These are phyloP conservation scores for Campaea margaritaria DNA, from an alignment of 2,888 invertebrate species.

Conservation along the genomic window DNA sequence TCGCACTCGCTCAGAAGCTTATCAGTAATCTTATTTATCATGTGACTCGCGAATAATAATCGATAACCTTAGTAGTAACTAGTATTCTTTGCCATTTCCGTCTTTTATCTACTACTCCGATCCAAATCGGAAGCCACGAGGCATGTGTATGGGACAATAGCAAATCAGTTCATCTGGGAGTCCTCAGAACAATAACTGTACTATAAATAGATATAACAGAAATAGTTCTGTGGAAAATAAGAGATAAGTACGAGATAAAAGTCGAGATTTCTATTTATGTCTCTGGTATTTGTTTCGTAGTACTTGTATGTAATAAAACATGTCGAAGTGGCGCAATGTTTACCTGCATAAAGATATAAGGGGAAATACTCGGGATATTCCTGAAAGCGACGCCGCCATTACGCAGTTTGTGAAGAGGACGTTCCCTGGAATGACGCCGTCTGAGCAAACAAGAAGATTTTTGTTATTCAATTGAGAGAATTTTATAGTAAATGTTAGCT, in stretches of 20 bases:
- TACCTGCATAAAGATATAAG: constrained; percentile 2
- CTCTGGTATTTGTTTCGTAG: constrained; percentile 36
- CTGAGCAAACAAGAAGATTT: no score
- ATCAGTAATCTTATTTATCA: no score
- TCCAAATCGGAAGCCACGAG: no score
- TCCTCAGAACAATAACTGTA: neutral
- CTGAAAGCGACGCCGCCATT: neutral
- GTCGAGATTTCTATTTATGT: constrained; percentile 44
- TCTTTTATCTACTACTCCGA: no score
- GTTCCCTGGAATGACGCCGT: no score
- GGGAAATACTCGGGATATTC: constrained; percentile 1
- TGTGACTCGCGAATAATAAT: no score
- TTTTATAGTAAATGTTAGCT: no score
- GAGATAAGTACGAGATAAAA: constrained; percentile 47
- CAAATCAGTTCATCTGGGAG: constrained; percentile 8
- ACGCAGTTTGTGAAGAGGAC: no score
- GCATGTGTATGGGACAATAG: constrained; percentile 8
- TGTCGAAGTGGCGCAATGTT: constrained; percentile 13
- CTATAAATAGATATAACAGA: constrained; percentile 44
- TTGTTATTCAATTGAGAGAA: no score
- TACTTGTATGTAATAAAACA: constrained; percentile 13
- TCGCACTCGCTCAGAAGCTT: no score
- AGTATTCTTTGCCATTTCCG: no score
- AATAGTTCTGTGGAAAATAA: constrained; percentile 42
- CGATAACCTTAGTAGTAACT: no score